Conservation (phyloP, 2,888 invertebrate species). For the Monochamus alternatus region DNA sequence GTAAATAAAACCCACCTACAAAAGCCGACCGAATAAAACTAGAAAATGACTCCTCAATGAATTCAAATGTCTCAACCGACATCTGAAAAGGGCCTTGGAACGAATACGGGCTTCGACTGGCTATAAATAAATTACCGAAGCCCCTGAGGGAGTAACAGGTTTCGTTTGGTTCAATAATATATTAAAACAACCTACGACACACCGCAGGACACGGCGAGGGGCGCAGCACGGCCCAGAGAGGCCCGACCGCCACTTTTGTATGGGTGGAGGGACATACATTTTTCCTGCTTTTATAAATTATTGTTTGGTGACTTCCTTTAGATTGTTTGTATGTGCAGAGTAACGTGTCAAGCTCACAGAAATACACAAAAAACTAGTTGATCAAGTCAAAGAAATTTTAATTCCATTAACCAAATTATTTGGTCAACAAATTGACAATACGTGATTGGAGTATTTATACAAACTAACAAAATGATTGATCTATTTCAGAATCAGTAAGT, state of each 20-base stretch:
- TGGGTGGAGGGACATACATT: background rate
- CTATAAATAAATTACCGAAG: conserved; percentile 32
- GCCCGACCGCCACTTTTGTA: background rate
- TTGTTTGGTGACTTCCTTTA: too few relatives aligned
- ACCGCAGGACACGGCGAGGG: conserved; percentile 16
- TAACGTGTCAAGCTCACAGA: too few relatives aligned
- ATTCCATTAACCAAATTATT: too few relatives aligned
- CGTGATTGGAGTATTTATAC: too few relatives aligned
- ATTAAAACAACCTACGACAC: conserved; percentile 35
- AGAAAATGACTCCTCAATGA: conserved; percentile 25
- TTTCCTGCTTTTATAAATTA: background rate
- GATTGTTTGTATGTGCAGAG: too few relatives aligned
- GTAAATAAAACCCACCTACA: background rate
- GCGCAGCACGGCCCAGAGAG: background rate
- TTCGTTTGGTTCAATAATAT: conserved; percentile 33
- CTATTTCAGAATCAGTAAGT: too few relatives aligned
- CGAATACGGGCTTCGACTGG: conserved; percentile 8
- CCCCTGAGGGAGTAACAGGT: conserved; percentile 34
- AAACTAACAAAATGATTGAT: too few relatives aligned
- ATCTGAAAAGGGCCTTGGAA: conserved; percentile 11
- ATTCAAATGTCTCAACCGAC: conserved; percentile 27
- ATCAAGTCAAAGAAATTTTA: too few relatives aligned
- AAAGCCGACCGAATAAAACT: background rate
- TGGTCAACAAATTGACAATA: too few relatives aligned
- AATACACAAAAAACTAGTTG: too few relatives aligned